These are phyloP conservation scores for Ips typographus DNA, from an alignment of 1,140 invertebrate species.

Conservation along the genomic window DNA sequence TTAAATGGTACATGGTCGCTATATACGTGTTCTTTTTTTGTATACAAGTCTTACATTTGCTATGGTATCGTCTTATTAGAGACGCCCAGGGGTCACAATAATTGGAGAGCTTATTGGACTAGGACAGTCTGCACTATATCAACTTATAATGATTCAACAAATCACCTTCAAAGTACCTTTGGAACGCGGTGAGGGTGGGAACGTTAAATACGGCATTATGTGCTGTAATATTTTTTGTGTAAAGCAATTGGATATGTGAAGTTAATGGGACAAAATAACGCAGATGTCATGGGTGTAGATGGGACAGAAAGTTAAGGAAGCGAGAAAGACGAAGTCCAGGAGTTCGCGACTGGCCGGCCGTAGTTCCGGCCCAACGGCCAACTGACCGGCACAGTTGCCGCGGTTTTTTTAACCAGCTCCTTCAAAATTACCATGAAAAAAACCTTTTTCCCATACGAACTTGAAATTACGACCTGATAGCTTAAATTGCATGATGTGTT, in stretches of 20 bases:
- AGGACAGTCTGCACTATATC: conserved; percentile 12
- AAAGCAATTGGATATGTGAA: too few relatives aligned
- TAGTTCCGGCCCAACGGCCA: conserved; percentile 35
- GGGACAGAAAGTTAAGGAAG: conserved; percentile 23
- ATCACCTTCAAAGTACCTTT: too few relatives aligned
- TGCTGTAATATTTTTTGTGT: too few relatives aligned
- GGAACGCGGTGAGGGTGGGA: too few relatives aligned
- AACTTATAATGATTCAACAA: neutral
- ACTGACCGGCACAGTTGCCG: conserved; percentile 34
- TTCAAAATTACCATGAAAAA: conserved; percentile 33
- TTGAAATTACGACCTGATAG: conserved; percentile 7
- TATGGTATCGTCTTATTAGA: conserved; percentile 30
- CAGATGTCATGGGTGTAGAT: conserved; percentile 8
- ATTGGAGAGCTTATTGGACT: conserved; percentile 14
- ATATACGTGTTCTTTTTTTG: too few relatives aligned
- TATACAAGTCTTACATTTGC: conserved; percentile 18
- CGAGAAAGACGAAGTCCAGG: conserved; percentile 35
- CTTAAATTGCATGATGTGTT: conserved; percentile 21
- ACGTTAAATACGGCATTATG: too few relatives aligned
- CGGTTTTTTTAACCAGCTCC: conserved; percentile 26
- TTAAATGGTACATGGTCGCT: too few relatives aligned
- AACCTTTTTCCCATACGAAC: conserved; percentile 32
- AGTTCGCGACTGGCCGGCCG: conserved; percentile 33
- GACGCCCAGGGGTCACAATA: conserved; percentile 26
- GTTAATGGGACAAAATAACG: too few relatives aligned